Evolutionary conservation across 2,113 vertebrate species (phyloP), one percentile per base, ranked within the genome.

Genomic region (Cacatua alba): DNA sequence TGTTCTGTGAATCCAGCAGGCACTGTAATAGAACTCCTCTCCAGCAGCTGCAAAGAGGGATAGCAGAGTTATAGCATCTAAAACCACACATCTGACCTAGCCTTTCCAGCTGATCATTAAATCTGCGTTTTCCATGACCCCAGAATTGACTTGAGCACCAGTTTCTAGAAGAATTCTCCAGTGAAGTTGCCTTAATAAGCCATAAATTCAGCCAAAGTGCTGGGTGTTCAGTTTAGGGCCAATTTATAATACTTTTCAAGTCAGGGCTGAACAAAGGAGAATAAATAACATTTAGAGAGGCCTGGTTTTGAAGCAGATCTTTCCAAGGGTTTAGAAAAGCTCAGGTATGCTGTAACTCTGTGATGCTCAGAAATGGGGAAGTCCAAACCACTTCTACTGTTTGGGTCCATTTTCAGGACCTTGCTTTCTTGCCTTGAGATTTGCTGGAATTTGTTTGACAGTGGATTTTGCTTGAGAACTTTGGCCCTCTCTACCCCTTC

Each of bases 81-180:
- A 96, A 94, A 33, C 9, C 48, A 59, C 65, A 79, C 7, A n/a
- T 57, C 74, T 94, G 95, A 94, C 81, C 86, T 37, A 48, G 35
- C 31, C 9, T 65, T 70, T 91, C 63, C 49, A 86, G 67, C 63
- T 84, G 71, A 82, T 92, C 83, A 43, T 92, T 93, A 96, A 94
- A 92, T 86, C 80, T 87, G 37, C 28, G 69, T 95, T 92, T 96
- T 74, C 83, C 57, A 43, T 91, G 92, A 95, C 86, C 94, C 53
- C n/a, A 74, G 53, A 65, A 86, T 48, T 82, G 83, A 89, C 62
- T 94, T 86, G 74, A 74, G 52, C 83, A 78, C 48, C 23, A 37
- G 55, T 89, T 95, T 95, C 83, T 76, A 37, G 72, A 62, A 44
- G 29, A 90, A 25, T 63, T 90, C 7, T 88, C 51, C 7, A 0